Conservation (phyloP, 2,888 invertebrate species). For the Dicranocentrus wangi region DNA sequence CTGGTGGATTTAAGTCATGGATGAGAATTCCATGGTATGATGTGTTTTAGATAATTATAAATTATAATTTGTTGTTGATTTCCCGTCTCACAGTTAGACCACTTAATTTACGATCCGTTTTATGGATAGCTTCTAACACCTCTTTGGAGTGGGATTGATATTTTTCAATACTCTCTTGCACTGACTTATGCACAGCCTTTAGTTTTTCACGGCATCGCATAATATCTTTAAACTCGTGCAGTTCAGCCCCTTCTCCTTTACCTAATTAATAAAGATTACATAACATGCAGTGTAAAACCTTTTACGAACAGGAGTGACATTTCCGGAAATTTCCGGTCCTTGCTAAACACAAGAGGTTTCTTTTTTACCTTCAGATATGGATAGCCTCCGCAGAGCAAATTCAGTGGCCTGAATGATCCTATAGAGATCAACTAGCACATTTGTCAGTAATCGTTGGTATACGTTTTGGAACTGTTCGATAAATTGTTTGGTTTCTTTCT, state of each 20-base stretch:
- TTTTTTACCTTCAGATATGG: slow-evolving; percentile 36
- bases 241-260: slow-evolving; percentile 45
- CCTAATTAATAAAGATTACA: slow-evolving; percentile 3
- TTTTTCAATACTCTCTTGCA: slow-evolving; percentile 13
- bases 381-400: slow-evolving; percentile 24
- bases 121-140: slow-evolving; percentile 1
- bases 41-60: no score
- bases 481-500: background rate
- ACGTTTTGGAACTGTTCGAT: background rate
- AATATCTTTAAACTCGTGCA: slow-evolving; percentile 50
- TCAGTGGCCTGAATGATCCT: slow-evolving; percentile 4
- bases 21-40: no score
- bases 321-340: no score
- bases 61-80: no score
- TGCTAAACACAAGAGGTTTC: no score
- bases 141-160: slow-evolving; percentile 25
- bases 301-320: no score
- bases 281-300: no score
- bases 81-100: background rate
- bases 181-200: slow-evolving; percentile 30
- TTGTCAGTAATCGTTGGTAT: background rate
- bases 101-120: background rate
- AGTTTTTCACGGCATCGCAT: slow-evolving; percentile 36
- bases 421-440: slow-evolving; percentile 19
- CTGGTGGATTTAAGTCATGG: no score